Conservation (phyloP, 92 coral and sea anemone species). For the Porites lobata region DNA sequence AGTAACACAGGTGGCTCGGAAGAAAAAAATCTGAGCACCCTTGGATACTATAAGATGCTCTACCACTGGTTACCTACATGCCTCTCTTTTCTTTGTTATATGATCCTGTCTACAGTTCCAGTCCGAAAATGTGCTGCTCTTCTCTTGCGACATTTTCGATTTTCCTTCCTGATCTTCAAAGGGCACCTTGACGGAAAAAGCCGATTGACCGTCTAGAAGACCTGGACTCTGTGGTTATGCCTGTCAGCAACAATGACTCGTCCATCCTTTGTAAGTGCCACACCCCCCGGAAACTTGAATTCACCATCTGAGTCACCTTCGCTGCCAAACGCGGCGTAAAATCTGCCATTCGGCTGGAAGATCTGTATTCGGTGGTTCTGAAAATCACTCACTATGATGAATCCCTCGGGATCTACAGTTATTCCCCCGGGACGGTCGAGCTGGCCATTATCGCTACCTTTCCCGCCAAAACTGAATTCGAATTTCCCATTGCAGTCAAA, state of each 20-base stretch:
- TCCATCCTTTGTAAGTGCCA: constrained; percentile 83
- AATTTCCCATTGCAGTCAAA: constrained; percentile 76
- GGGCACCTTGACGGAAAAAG: neutral
- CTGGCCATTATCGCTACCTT: constrained; percentile 82
- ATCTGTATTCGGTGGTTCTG: constrained; percentile 89
- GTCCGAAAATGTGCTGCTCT: too few relatives aligned
- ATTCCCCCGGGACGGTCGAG: constrained; percentile 92
- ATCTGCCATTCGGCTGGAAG: constrained; percentile 80
- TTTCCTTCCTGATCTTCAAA: too few relatives aligned
- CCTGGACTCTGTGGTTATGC: constrained; percentile 91
- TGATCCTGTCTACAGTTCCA: too few relatives aligned
- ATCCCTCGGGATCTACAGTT: constrained; percentile 89
- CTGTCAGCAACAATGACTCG: constrained; percentile 89
- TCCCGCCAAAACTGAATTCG: constrained; percentile 73
- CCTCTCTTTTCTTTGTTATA: too few relatives aligned
- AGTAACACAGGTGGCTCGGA: too few relatives aligned
- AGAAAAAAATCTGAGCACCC: too few relatives aligned
- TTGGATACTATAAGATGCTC: too few relatives aligned
- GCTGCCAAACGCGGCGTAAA: constrained; percentile 82
- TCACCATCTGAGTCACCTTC: constrained; percentile 90
- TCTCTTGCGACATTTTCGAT: too few relatives aligned
- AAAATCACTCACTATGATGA: constrained; percentile 82
- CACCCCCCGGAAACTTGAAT: constrained; percentile 88
- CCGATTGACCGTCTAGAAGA: constrained; percentile 44
- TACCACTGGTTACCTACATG: too few relatives aligned